Evolutionary conservation across 2,888 invertebrate genomes (phyloP), one percentile per base, ranked within the genome.

Genomic region (Agrotis ipsilon): DNA sequence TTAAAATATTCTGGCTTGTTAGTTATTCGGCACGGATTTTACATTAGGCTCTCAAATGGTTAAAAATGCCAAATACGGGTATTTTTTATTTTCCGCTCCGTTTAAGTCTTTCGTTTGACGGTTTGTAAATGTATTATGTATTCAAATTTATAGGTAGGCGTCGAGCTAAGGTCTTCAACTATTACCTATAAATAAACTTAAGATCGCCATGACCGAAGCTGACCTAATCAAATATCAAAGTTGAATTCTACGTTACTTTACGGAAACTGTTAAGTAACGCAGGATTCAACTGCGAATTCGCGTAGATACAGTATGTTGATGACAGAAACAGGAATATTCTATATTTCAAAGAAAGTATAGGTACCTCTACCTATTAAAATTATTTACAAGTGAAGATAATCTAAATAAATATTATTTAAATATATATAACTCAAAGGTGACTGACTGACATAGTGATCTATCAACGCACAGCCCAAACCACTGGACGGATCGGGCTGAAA

Each of bases 1-100:
- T 80, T 84, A 61, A 67, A 74, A 84, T 80, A 82, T 84, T 84
- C 80, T 73, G 62, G 72, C 67, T 74, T 72, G 71, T 77, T 82
- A 79, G 61, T 63, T 70, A 72, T 67, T 64, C 75, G 52, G 68
- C 66, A 55, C 78, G 65, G 85, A 57, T 76, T 76, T 71, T 59
- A 80, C 52, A 72, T 77, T 72, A 72, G 68, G 64, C 69, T 67
- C 72, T 75, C 69, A 27, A 67, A 75, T 69, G 21, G 48, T 24
- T n/a, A 61, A 63, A 77, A 76, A 66, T 67, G 49, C 48, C 65
- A 62, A 63, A 71, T 57, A 60, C 61, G 57, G 32, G 45, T 52
- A 39, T 57, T 72, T 79, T 71, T 65, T 59, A 72, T 79, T 81
- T 68, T 48, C 80, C 80, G 59, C 52, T 59, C 52, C 52, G 66